phyloP scores from a whole-genome alignment of 2,113 vertebrate species.

The Erythrolamprus reginae region DNA sequence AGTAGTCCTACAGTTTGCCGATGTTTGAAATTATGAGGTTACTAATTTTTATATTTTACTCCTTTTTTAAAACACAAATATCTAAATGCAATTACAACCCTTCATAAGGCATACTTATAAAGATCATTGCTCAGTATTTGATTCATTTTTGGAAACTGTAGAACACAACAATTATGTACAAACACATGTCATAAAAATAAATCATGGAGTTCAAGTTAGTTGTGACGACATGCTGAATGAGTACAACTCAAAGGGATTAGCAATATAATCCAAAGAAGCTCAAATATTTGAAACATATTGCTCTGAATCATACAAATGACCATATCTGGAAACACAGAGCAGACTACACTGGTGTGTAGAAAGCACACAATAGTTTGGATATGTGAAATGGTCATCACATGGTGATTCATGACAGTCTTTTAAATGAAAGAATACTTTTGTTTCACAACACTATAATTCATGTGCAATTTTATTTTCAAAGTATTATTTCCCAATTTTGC shows the following conservation, averaged over 20 bases:
- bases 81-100: too few species aligned
- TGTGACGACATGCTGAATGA: neutral
- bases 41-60: neutral
- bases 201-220: neutral
- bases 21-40: neutral
- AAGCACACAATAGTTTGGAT: neutral
- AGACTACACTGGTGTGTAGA: neutral
- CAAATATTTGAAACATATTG: neutral
- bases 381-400: neutral
- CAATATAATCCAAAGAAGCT: neutral
- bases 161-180: neutral
- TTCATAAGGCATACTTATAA: neutral
- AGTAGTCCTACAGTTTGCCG: neutral
- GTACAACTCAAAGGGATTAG: neutral
- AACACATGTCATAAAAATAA: neutral
- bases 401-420: neutral
- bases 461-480: neutral
- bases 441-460: neutral
- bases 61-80: neutral
- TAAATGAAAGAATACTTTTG: neutral
- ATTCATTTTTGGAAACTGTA: neutral
- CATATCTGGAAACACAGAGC: neutral
- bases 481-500: rapidly evolving
- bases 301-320: neutral
- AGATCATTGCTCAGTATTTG: neutral